These are phyloP conservation scores for Octodon degus DNA, from an alignment of 2,113 vertebrate genomes.

Conservation along the genomic window DNA sequence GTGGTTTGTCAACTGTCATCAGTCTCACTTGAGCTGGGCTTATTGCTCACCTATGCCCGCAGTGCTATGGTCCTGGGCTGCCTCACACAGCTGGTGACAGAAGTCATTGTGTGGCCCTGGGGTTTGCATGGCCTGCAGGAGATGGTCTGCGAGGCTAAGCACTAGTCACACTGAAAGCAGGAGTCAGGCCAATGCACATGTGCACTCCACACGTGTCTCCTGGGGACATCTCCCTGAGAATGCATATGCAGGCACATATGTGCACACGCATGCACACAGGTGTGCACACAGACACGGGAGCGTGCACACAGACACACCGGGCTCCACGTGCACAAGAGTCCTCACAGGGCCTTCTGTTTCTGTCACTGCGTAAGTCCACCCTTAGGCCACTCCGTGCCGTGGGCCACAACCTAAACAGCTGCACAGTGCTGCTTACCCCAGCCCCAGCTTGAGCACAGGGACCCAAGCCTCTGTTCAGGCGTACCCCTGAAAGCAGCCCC, in stretches of 20 bases:
- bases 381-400: rapidly evolving
- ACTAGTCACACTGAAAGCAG: rapidly evolving
- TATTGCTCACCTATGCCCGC: neutral
- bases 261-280: rapidly evolving
- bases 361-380: neutral
- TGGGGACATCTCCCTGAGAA: rapidly evolving
- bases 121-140: too few relatives aligned
- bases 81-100: too few relatives aligned
- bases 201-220: neutral
- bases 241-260: neutral
- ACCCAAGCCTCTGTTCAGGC: neutral
- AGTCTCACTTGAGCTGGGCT: neutral
- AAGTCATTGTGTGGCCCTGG: neutral
- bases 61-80: neutral
- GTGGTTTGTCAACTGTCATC: rapidly evolving
- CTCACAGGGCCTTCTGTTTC: neutral
- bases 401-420: neutral
- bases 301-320: neutral
- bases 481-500: neutral
- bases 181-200: rapidly evolving
- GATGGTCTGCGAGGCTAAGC: neutral
- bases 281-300: neutral
- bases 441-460: neutral
- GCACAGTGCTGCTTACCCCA: rapidly evolving
- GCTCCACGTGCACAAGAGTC: neutral